Evolutionary conservation across 2,797 vertebrate species (phyloP).

Genomic region (Bryconaethiops microstoma): DNA sequence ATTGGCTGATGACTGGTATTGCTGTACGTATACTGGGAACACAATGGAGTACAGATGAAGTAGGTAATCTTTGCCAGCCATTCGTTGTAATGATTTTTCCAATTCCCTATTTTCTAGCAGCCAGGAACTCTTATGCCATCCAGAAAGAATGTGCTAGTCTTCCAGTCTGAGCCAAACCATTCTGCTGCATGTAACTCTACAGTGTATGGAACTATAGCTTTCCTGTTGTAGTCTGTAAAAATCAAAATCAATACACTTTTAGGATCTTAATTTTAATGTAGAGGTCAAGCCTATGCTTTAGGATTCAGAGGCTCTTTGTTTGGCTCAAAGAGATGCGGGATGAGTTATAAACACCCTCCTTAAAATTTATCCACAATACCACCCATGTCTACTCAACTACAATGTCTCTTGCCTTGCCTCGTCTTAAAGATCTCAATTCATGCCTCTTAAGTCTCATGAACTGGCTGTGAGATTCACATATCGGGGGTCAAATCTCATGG

Average conservation of each 20-base stretch:
- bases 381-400: too few species aligned
- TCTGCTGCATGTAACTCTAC: conserved; percentile 39
- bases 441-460: too few species aligned
- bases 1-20: not conserved
- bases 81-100: conserved; percentile 64
- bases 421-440: too few species aligned
- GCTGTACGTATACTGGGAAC: not conserved
- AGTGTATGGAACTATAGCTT: conserved; percentile 22
- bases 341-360: not conserved
- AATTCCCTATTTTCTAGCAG: conserved; percentile 48
- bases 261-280: not conserved
- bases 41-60: conserved; percentile 10
- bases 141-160: conserved; percentile 73
- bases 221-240: conserved; percentile 20
- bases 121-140: conserved; percentile 79
- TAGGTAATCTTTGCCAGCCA: conserved; percentile 27
- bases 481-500: too few species aligned
- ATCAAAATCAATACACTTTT: conserved; percentile 23
- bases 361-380: too few species aligned
- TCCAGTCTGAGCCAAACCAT: conserved; percentile 57
- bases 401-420: too few species aligned
- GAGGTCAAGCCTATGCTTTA: not conserved
- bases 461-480: too few species aligned
- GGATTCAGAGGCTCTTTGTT: not conserved
- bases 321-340: not conserved